phyloP scores from a whole-genome alignment of 2,888 invertebrate genomes.

The Acanthosepion lycidas region DNA sequence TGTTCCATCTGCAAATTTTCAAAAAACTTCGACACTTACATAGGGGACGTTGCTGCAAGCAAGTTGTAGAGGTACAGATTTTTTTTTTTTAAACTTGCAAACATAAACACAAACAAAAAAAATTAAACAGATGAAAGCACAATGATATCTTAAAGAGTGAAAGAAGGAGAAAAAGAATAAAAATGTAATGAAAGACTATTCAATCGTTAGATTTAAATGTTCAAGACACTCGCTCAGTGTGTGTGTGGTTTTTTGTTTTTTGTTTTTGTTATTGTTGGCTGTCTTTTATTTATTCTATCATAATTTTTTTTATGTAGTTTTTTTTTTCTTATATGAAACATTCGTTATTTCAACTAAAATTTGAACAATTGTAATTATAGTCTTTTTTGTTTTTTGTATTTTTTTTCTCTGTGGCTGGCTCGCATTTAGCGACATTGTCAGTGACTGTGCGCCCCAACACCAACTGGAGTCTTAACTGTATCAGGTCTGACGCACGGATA shows the following conservation, averaged over 20 bases:
- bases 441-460: not conserved
- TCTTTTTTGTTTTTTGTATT: not conserved
- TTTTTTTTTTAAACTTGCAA: not conserved
- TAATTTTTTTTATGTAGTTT: not conserved
- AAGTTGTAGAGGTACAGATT: not conserved
- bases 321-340: not conserved
- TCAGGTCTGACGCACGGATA: not conserved
- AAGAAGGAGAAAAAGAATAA: not conserved
- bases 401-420: not conserved
- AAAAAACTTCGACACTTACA: not conserved
- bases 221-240: not conserved
- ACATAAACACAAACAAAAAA: not conserved
- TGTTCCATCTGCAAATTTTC: not conserved
- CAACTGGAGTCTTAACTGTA: not conserved
- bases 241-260: too few relatives aligned
- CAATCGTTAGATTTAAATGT: not conserved
- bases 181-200: not conserved
- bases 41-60: slow-evolving; percentile 13
- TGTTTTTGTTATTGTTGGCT: not conserved
- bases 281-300: not conserved
- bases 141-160: not conserved
- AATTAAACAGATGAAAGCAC: not conserved
- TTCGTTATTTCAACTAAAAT: slow-evolving; percentile 33
- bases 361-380: slow-evolving; percentile 13
- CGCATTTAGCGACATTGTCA: slow-evolving; percentile 6